phyloP scores from a whole-genome alignment of 30 jellyfish, hydroid and myxozoan genomes.

The Aurelia sp. region DNA sequence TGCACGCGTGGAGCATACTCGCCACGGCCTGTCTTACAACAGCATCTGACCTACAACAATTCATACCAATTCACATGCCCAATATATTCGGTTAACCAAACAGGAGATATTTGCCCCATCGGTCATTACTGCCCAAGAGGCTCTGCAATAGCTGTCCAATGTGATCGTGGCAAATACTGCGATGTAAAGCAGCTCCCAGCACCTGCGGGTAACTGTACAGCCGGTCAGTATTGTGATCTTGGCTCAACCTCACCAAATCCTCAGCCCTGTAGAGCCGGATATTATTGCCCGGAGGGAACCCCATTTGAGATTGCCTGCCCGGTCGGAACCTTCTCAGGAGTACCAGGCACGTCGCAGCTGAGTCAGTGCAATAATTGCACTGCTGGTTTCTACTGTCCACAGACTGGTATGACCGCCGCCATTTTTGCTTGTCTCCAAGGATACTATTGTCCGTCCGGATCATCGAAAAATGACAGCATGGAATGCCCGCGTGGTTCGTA shows the following conservation, averaged over 20 bases:
- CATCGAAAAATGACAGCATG: slow-evolving; percentile 77
- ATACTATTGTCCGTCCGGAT: slow-evolving; percentile 92
- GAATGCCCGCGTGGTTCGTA: slow-evolving; percentile 94
- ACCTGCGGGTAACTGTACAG: slow-evolving; percentile 94
- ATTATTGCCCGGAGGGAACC: slow-evolving; percentile 91
- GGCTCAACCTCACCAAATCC: slow-evolving; percentile 77
- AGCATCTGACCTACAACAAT: slow-evolving; percentile 70
- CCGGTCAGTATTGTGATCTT: slow-evolving; percentile 84
- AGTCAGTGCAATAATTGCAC: slow-evolving; percentile 91
- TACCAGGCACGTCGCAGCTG: slow-evolving; percentile 54
- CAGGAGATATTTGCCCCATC: slow-evolving; percentile 90
- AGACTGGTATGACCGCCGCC: slow-evolving; percentile 85
- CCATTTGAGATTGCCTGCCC: slow-evolving; percentile 83
- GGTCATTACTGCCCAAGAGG: slow-evolving; percentile 95
- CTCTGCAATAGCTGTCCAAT: slow-evolving; percentile 66
- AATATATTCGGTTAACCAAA: slow-evolving; percentile 84
- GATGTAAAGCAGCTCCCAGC: slow-evolving; percentile 66
- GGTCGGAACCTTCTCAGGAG: slow-evolving; percentile 88
- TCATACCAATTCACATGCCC: slow-evolving; percentile 91
- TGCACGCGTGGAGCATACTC: slow-evolving; percentile 90
- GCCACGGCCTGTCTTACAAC: slow-evolving; percentile 66
- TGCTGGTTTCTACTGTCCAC: slow-evolving; percentile 94
- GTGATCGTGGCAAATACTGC: slow-evolving; percentile 93
- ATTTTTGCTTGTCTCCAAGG: slow-evolving; percentile 88
- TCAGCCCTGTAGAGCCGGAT: slow-evolving; percentile 74